Evolutionary conservation across 2,113 vertebrate species (phyloP).

Genomic region (Ivindomyrus marchei): DNA sequence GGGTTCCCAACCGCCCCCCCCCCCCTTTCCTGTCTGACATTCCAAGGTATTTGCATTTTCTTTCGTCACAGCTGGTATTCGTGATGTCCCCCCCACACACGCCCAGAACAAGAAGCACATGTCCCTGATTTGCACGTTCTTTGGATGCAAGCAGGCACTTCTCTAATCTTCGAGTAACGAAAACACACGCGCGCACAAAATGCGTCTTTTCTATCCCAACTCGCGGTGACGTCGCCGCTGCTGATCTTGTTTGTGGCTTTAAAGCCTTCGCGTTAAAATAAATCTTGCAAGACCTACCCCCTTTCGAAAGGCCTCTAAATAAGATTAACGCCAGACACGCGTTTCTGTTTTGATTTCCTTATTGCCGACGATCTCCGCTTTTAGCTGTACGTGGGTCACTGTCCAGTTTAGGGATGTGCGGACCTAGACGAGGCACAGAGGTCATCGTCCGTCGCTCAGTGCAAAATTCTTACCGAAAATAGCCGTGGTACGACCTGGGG

Average conservation of each 20-base stretch:
- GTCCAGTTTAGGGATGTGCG: not conserved
- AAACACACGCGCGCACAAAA: not conserved
- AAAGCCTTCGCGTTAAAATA: not conserved
- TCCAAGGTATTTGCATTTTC: slow-evolving; percentile 31
- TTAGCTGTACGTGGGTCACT: not conserved
- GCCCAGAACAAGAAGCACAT: slow-evolving; percentile 32
- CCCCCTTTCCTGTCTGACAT: not conserved
- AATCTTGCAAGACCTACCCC: not conserved
- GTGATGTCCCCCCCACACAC: not conserved
- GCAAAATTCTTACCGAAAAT: not conserved
- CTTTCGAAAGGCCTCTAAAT: not conserved
- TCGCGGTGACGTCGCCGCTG: not conserved
- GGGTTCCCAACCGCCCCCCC: not conserved
- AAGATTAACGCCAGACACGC: not conserved
- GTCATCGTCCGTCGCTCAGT: not conserved
- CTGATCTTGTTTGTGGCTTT: not conserved
- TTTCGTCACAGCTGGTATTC: slow-evolving; percentile 27
- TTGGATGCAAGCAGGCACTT: slow-evolving; percentile 38
- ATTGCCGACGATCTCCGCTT: not conserved
- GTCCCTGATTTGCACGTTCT: slow-evolving; percentile 33
- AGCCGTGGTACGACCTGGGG: not conserved
- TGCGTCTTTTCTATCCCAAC: slow-evolving; percentile 12
- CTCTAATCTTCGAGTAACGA: not conserved
- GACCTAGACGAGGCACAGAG: not conserved
- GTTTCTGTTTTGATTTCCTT: not conserved